Percentiles rank a stretch among this genome's conserved stretches.
Evolutionary conservation across 2,888 invertebrate genomes (phyloP).

Genomic region (Steinernema hermaphroditum): DNA sequence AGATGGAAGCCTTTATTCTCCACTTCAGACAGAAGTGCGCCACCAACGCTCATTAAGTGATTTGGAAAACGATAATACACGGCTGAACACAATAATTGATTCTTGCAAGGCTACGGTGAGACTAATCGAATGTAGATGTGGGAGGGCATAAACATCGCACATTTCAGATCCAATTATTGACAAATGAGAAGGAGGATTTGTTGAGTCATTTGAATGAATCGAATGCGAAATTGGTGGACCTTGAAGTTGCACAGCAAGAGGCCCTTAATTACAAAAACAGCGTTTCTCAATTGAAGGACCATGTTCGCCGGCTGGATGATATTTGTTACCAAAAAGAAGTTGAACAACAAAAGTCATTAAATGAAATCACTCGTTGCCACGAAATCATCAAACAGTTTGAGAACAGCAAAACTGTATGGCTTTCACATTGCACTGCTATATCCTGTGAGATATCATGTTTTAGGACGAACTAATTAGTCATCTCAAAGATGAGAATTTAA

Average conservation of each 20-base stretch:
- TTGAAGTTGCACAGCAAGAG: slow-evolving; percentile 11
- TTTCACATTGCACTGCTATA: not conserved
- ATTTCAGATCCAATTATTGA: not conserved
- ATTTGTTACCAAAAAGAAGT: not conserved
- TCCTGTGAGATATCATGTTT: not conserved
- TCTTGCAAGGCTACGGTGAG: no score
- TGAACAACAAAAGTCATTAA: not conserved
- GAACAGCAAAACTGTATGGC: not conserved
- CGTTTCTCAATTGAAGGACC: not conserved
- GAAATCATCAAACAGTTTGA: not conserved
- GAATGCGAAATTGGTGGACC: not conserved
- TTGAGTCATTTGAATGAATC: not conserved
- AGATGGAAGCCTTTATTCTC: not conserved
- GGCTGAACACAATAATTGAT: not conserved
- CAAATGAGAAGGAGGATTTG: not conserved
- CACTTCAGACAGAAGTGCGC: not conserved
- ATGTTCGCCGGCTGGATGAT: not conserved
- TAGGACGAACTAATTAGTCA: not conserved
- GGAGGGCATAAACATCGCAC: no score
- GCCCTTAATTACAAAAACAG: not conserved
- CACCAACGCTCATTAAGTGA: not conserved
- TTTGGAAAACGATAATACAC: not conserved
- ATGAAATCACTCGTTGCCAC: not conserved
- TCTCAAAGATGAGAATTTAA: not conserved
- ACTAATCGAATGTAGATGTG: no score